These are phyloP conservation scores for Lipophrys pholis DNA, from an alignment of 2,113 vertebrate species.

Conservation along the genomic window DNA sequence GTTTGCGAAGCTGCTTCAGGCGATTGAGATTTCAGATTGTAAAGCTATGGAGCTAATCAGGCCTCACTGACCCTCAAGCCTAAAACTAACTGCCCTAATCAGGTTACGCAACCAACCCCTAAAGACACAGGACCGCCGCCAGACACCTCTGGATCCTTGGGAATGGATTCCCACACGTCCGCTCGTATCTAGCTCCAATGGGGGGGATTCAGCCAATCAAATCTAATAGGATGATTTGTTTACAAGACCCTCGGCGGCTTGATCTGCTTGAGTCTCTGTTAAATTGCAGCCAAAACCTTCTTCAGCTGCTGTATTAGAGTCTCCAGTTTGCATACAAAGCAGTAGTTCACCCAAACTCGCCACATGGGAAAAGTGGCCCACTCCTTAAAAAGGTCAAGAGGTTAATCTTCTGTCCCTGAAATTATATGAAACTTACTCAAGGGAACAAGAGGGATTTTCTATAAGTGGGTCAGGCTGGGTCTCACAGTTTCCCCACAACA, in stretches of 20 bases:
- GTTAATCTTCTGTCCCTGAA: slow-evolving; percentile 67
- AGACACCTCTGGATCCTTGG: slow-evolving; percentile 19
- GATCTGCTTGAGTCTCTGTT: not conserved
- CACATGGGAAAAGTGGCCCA: slow-evolving; percentile 4
- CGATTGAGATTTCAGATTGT: slow-evolving; percentile 36
- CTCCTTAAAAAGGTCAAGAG: slow-evolving; percentile 35
- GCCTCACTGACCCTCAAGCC: slow-evolving; percentile 42
- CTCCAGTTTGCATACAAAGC: not conserved
- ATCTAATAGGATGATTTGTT: slow-evolving; percentile 32
- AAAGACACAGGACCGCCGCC: slow-evolving; percentile 34
- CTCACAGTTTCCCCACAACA: slow-evolving; percentile 18
- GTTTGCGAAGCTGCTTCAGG: slow-evolving; percentile 46
- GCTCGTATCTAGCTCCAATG: not conserved
- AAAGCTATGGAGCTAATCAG: slow-evolving; percentile 46
- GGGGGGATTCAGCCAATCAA: slow-evolving; percentile 1
- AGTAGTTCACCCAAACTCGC: slow-evolving; percentile 6
- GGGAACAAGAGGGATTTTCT: slow-evolving; percentile 45
- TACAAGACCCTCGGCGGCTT: not conserved
- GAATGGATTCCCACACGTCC: slow-evolving; percentile 36
- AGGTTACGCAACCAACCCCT: slow-evolving; percentile 45
- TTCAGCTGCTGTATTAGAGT: not conserved
- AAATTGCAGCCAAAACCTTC: not conserved
- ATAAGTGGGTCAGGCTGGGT: slow-evolving; percentile 53
- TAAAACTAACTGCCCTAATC: slow-evolving; percentile 64
- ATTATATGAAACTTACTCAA: slow-evolving; percentile 52